phyloP scores from a whole-genome alignment of 2,113 vertebrate species.

The Egretta garzetta region DNA sequence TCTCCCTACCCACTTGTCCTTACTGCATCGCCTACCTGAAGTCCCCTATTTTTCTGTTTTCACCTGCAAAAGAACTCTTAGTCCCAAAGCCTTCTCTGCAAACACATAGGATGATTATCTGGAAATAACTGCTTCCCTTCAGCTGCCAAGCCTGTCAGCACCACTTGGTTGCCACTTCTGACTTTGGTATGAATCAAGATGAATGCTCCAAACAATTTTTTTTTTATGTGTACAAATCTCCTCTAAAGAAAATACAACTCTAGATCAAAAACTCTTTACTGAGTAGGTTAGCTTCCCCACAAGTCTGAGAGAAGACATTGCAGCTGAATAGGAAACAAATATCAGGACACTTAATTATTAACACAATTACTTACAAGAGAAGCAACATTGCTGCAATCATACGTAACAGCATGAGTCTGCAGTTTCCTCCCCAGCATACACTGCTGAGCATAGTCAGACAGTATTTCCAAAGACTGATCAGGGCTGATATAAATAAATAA shows the following conservation, averaged over 20 bases:
- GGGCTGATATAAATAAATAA: slow-evolving; percentile 68
- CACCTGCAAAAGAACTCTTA: background rate
- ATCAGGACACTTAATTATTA: background rate
- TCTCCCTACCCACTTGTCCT: background rate
- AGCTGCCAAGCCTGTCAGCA: background rate
- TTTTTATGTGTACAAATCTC: background rate
- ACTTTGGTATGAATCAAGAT: background rate
- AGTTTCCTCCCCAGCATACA: slow-evolving; percentile 62
- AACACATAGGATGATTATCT: background rate
- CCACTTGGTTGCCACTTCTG: background rate
- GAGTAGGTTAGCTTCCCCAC: background rate
- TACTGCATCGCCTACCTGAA: background rate
- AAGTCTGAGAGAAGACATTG: background rate
- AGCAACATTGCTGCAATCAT: slow-evolving; percentile 69
- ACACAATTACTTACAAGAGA: slow-evolving; percentile 70
- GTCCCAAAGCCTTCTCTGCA: background rate
- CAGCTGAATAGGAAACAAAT: background rate
- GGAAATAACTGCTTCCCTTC: background rate
- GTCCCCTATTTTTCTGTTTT: background rate
- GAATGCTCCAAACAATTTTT: background rate
- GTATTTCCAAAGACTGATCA: slow-evolving; percentile 75
- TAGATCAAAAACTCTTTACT: background rate
- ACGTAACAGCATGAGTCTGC: slow-evolving; percentile 70
- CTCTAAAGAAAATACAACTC: background rate
- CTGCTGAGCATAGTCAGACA: slow-evolving; percentile 76